These are phyloP conservation scores for Odontesthes bonariensis DNA, from an alignment of 2,113 vertebrate species.

Conservation along the genomic window DNA sequence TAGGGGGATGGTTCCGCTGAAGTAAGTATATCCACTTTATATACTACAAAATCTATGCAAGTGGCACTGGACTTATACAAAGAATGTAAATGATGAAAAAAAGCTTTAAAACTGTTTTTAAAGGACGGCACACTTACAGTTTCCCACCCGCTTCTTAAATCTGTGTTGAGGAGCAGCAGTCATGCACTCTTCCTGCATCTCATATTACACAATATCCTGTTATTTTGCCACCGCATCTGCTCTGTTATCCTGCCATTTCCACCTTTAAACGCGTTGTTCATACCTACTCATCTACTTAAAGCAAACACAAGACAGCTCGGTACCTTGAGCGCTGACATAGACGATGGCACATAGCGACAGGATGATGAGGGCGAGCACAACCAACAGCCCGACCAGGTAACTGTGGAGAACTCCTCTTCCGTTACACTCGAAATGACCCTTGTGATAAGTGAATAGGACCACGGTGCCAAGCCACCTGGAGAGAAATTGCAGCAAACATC, in stretches of 20 bases:
- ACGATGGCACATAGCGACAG: slow-evolving; percentile 86
- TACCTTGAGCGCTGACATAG: slow-evolving; percentile 94
- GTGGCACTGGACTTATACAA: too few species aligned
- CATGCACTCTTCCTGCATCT: background rate
- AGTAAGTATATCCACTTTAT: too few species aligned
- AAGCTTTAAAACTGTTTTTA: background rate
- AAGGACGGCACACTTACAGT: background rate
- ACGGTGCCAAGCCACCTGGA: slow-evolving; percentile 92
- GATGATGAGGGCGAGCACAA: slow-evolving; percentile 89
- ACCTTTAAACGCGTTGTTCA: too few species aligned
- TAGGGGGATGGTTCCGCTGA: too few species aligned
- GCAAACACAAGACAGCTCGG: background rate
- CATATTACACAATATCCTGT: background rate
- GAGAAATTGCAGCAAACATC: background rate
- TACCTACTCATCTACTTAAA: background rate
- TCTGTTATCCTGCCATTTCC: too few species aligned
- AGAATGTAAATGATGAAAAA: background rate
- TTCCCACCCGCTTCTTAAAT: background rate
- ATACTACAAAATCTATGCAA: too few species aligned
- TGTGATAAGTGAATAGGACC: slow-evolving; percentile 85
- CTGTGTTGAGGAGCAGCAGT: background rate
- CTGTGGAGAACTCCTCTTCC: slow-evolving; percentile 86
- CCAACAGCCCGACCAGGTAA: slow-evolving; percentile 89
- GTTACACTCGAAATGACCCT: slow-evolving; percentile 85
- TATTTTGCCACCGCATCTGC: background rate